A percentile compares a stretch with the other conserved stretches of the same genome.
These are phyloP conservation scores for Gasterosteus aculeatus DNA, from an alignment of 2,113 vertebrate species.

Conservation along the genomic window DNA sequence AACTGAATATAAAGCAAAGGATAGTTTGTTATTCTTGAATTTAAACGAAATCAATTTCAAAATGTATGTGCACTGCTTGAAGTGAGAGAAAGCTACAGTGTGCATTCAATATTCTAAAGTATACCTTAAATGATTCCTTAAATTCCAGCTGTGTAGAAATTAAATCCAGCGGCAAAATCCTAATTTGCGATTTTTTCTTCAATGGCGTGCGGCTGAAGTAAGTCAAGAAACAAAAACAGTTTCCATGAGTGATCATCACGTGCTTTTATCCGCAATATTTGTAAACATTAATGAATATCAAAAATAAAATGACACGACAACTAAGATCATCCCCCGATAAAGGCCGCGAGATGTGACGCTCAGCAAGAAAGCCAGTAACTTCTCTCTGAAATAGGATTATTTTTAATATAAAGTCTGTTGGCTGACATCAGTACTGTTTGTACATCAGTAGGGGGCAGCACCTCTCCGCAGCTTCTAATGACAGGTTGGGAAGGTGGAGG, in stretches of 20 bases:
- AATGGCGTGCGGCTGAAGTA: background rate
- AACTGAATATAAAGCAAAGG: background rate
- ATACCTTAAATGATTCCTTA: background rate
- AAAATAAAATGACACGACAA: background rate
- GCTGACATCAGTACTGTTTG: background rate
- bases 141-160: background rate
- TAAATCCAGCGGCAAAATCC: background rate
- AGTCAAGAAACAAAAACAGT: background rate
- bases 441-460: constrained; percentile 63
- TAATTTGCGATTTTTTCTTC: background rate
- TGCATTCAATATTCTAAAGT: background rate
- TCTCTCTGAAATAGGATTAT: background rate
- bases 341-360: background rate
- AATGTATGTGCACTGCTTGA: background rate
- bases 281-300: background rate
- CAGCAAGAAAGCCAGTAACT: background rate
- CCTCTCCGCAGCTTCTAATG: constrained; percentile 27
- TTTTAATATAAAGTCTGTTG: background rate
- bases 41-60: background rate
- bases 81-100: background rate
- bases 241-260: background rate
- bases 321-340: background rate
- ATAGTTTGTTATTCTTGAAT: background rate
- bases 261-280: background rate
- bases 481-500: background rate